A percentile compares a stretch with the other conserved stretches of the same genome.
phyloP scores from a whole-genome alignment of 1,140 invertebrate species.

The Drosophila equinoxialis region DNA sequence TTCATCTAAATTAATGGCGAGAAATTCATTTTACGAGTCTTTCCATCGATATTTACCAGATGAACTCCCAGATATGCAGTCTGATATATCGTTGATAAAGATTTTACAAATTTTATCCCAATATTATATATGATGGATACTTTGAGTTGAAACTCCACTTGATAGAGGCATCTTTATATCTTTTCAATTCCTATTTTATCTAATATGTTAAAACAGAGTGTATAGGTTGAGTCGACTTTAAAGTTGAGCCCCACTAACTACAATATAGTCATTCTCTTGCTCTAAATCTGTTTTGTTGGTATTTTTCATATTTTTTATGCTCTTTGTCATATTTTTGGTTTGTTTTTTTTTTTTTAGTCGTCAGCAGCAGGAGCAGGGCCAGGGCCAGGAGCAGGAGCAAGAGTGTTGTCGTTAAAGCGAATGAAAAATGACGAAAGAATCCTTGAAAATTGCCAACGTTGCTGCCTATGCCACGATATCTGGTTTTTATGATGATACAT shows the following conservation, averaged over 20 bases:
- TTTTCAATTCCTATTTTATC: too few species aligned
- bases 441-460: slow-evolving; percentile 36
- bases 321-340: slow-evolving; percentile 20
- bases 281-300: slow-evolving; percentile 2
- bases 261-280: slow-evolving; percentile 33
- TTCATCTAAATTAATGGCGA: too few species aligned
- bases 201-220: not conserved
- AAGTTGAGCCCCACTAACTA: not conserved
- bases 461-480: slow-evolving; percentile 40
- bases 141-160: too few species aligned
- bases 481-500: slow-evolving; percentile 66
- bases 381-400: too few species aligned
- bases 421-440: slow-evolving; percentile 54
- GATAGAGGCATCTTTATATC: too few species aligned
- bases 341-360: slow-evolving; percentile 26
- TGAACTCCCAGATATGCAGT: too few species aligned
- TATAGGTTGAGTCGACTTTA: not conserved
- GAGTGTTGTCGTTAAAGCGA: slow-evolving; percentile 11
- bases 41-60: too few species aligned
- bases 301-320: not conserved
- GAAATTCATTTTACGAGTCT: too few species aligned
- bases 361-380: slow-evolving; percentile 33
- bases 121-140: too few species aligned
- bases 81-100: too few species aligned
- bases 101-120: too few species aligned